Evolutionary conservation across 2,888 invertebrate species (phyloP).

Genomic region (Oligia strigilis): DNA sequence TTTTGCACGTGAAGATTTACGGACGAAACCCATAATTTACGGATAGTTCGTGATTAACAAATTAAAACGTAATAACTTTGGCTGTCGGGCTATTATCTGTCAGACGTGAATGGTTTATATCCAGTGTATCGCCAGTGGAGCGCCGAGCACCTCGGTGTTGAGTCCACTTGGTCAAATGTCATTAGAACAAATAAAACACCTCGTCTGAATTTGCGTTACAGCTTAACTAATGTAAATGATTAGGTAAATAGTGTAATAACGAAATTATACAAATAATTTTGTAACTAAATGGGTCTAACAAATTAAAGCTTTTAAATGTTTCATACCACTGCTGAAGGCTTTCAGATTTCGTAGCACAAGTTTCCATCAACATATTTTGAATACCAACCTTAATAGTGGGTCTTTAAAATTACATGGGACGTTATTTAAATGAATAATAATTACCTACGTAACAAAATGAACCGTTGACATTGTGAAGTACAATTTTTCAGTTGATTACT

Average conservation of each 20-base stretch:
- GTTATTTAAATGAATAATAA: slow-evolving; percentile 59
- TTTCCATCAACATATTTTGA: slow-evolving; percentile 34
- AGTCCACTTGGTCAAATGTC: slow-evolving; percentile 25
- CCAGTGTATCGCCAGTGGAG: slow-evolving; percentile 28
- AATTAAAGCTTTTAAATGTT: not conserved
- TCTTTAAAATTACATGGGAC: slow-evolving; percentile 43
- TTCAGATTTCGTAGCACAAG: slow-evolving; percentile 20
- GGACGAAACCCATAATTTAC: slow-evolving; percentile 43
- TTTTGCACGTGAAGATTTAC: slow-evolving; percentile 47
- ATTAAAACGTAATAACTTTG: slow-evolving; percentile 57
- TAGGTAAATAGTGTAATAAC: not conserved
- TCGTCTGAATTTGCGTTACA: slow-evolving; percentile 10
- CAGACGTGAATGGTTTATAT: slow-evolving; percentile 55
- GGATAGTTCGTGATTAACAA: slow-evolving; percentile 54
- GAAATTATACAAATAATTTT: not conserved
- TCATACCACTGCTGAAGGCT: slow-evolving; percentile 10
- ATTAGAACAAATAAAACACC: slow-evolving; percentile 28
- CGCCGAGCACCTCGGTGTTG: slow-evolving; percentile 13
- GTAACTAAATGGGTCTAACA: not conserved
- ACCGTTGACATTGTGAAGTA: slow-evolving; percentile 54
- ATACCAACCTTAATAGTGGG: slow-evolving; percentile 37
- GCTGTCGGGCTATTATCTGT: slow-evolving; percentile 56
- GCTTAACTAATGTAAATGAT: not conserved
- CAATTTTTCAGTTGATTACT: slow-evolving; percentile 60
- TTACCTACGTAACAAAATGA: slow-evolving; percentile 52